These are phyloP conservation scores for Rhinoderma darwinii DNA, from an alignment of 2,113 vertebrate species.

Conservation along the genomic window DNA sequence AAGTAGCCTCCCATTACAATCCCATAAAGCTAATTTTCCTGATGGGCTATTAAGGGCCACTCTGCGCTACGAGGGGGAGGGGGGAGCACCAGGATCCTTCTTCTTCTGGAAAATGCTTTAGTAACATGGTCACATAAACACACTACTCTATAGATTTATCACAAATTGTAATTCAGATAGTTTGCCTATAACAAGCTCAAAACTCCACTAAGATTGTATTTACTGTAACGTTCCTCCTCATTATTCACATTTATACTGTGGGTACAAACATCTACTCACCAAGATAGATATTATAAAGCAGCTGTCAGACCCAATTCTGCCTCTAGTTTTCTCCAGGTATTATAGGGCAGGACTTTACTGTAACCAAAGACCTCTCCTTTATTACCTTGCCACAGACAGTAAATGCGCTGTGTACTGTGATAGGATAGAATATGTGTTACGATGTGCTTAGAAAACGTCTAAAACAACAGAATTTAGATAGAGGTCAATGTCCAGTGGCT, in stretches of 20 bases:
- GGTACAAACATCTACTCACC: background rate
- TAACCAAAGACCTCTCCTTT: background rate
- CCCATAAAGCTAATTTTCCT: slow-evolving; percentile 39
- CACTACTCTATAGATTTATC: background rate
- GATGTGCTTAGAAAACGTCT: background rate
- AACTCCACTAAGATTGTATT: background rate
- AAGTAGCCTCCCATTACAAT: slow-evolving; percentile 20
- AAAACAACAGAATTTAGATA: too few species aligned
- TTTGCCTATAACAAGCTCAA: background rate
- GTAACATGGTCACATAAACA: background rate
- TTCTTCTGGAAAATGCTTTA: background rate
- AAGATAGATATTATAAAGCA: background rate
- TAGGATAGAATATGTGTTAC: background rate
- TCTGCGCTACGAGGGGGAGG: background rate
- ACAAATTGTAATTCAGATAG: background rate
- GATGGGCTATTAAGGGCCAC: slow-evolving; percentile 17
- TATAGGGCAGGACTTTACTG: background rate
- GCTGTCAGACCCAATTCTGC: slow-evolving; percentile 12
- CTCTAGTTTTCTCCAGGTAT: background rate
- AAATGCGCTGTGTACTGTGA: background rate
- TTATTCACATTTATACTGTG: slow-evolving; percentile 1
- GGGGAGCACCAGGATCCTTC: background rate
- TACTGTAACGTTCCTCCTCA: slow-evolving; percentile 3
- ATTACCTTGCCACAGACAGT: background rate
- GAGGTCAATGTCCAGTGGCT: too few species aligned